A percentile compares a stretch with the other conserved stretches of the same genome.
Evolutionary conservation across 2,113 vertebrate genomes (phyloP).

Genomic region (Oostethus manadensis): DNA sequence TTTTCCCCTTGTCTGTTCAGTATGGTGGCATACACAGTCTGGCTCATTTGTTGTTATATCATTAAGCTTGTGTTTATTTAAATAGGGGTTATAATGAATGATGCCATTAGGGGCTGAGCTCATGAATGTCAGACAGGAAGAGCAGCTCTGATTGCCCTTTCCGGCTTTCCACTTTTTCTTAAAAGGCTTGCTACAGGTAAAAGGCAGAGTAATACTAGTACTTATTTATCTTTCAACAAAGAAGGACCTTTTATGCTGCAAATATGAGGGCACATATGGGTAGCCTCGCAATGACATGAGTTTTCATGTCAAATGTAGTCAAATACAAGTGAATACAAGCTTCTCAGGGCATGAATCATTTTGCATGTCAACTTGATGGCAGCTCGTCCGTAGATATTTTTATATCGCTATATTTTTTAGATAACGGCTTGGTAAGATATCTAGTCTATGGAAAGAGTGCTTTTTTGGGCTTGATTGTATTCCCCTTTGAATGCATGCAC

Average conservation of each 20-base stretch:
- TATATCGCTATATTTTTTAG: not conserved
- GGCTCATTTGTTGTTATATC: conserved; percentile 64
- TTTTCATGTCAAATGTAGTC: not conserved
- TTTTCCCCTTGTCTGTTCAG: conserved; percentile 54
- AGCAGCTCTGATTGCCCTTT: conserved; percentile 62
- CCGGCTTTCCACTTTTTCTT: conserved; percentile 53
- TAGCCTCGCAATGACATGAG: not conserved
- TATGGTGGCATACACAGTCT: conserved; percentile 45
- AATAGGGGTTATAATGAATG: conserved; percentile 69
- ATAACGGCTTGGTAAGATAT: too few relatives aligned
- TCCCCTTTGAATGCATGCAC: too few relatives aligned
- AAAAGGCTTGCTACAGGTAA: conserved; percentile 14
- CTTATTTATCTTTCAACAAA: conserved; percentile 55
- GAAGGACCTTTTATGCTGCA: conserved; percentile 38
- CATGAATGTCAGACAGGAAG: conserved; percentile 52
- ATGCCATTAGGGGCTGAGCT: conserved; percentile 57
- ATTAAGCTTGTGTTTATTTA: conserved; percentile 67
- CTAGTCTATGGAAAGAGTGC: too few relatives aligned
- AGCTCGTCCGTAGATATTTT: not conserved
- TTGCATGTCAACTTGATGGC: conserved; percentile 1
- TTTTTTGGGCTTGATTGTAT: too few relatives aligned
- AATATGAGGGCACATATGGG: not conserved
- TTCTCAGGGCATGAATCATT: not conserved
- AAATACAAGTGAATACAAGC: not conserved
- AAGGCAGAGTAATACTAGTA: conserved; percentile 28